A percentile compares a stretch with the other conserved stretches of the same genome.
These are phyloP conservation scores for Metopia argyrocephala DNA, from an alignment of 2,888 invertebrate species.

Conservation along the genomic window DNA sequence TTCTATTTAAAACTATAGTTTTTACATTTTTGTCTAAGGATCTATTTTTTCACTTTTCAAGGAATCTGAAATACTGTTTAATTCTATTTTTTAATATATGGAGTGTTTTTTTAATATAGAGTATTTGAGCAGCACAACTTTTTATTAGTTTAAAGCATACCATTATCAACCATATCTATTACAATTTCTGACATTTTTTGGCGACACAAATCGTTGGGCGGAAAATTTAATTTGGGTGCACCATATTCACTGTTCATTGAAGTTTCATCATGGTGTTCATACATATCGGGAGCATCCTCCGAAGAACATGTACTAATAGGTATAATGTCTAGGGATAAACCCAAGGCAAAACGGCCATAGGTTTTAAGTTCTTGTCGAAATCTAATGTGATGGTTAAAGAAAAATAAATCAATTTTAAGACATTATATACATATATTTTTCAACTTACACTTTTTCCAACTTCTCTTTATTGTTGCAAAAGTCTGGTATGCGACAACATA, in stretches of 20 bases:
- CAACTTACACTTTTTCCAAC: constrained; percentile 81
- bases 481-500: constrained; percentile 79
- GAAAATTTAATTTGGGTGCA: constrained; percentile 77
- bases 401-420: not conserved
- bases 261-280: constrained; percentile 76
- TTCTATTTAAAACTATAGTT: constrained; percentile 29
- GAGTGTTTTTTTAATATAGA: not conserved
- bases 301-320: constrained; percentile 86
- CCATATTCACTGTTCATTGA: constrained; percentile 72
- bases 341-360: constrained; percentile 84
- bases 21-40: constrained; percentile 21
- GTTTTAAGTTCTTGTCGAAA: constrained; percentile 82
- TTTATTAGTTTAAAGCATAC: constrained; percentile 79
- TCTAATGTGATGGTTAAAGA: constrained; percentile 75
- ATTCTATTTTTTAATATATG: not conserved
- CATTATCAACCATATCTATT: constrained; percentile 83
- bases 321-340: constrained; percentile 85
- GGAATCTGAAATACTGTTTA: constrained; percentile 18
- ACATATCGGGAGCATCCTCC: constrained; percentile 85
- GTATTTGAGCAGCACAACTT: constrained; percentile 11
- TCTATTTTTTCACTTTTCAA: constrained; percentile 13
- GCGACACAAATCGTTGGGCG: constrained; percentile 82
- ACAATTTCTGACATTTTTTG: constrained; percentile 85
- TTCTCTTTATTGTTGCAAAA: constrained; percentile 79
- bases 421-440: not conserved